Evolutionary conservation across 2,888 invertebrate species (phyloP), one percentile per base, ranked within the genome.

Genomic region (Bombyx huttoni): DNA sequence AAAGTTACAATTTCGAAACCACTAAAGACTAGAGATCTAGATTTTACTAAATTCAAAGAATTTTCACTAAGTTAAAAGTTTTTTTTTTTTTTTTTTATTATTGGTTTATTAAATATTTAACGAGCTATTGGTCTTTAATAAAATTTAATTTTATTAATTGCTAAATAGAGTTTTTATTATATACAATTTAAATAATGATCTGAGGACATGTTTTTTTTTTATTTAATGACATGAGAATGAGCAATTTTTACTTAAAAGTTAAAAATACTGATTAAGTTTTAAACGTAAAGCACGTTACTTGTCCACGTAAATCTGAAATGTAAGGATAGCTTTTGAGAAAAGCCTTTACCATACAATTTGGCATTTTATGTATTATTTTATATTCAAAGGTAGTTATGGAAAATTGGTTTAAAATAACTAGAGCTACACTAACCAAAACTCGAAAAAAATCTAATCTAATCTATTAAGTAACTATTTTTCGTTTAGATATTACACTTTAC

Each of bases 401-500:
- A 40, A 12, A 8, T 3, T 3, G 5, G 0, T 40, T 40, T 12
- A 40, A 12, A 12, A 12, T 40, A 10, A 8, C 40, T 40, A 40
- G 8, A 3, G 7, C 40, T 40, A 40, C 7, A 40, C 40, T 40
- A 40, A 40, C 40, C 12, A 40, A 40, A 40, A 40, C 3, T 40
- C 7, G 0, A 40, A 40, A 40, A 0, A 40, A 40, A 3, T 40
- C 40, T 40, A 40, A 69, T 66, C n/a, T n/a, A n/a, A n/a, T n/a
- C n/a, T 58, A 58, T 64, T 71, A 79, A 3, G 69, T 80, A 81
- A 67, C 80, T 81, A 80, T 78, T 80, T 81, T 73, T 80, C 75
- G 77, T 81, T 84, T 84, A 82, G 81, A 82, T 82, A 78, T 81
- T 76, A 77, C 79, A 81, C 81, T 82, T 81, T 81, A 81, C 81